Evolutionary conservation across 1,140 invertebrate species (phyloP).

Genomic region (Drosophila ercepeae): DNA sequence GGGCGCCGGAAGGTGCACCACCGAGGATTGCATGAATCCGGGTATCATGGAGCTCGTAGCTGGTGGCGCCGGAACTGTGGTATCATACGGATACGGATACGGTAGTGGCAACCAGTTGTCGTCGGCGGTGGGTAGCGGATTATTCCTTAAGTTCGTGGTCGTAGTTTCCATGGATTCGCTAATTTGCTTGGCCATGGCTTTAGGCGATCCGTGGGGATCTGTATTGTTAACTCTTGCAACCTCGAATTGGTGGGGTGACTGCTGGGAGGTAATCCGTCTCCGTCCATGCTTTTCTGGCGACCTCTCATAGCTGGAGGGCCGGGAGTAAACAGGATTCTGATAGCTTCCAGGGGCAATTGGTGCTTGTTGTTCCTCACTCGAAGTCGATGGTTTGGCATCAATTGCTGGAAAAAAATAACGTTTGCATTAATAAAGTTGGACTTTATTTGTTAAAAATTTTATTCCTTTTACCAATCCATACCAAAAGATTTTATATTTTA

Average conservation of each 20-base stretch:
- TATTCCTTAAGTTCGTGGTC: constrained; percentile 8
- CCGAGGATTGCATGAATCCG: constrained; percentile 31
- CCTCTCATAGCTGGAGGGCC: constrained; percentile 51
- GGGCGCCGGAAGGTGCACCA: constrained; percentile 10
- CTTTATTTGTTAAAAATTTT: too few species aligned
- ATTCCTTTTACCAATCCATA: too few species aligned
- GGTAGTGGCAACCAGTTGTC: constrained; percentile 68
- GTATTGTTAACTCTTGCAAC: constrained; percentile 38
- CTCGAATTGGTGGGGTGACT: constrained; percentile 24
- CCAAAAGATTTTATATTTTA: too few species aligned
- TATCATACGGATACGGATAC: constrained; percentile 67
- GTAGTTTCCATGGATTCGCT: constrained; percentile 65
- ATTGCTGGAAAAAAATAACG: constrained; percentile 7
- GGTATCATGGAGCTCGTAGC: constrained; percentile 20
- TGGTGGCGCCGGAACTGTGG: constrained; percentile 44
- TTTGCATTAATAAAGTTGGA: neutral
- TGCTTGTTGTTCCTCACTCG: constrained; percentile 42
- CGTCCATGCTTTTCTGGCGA: constrained; percentile 51
- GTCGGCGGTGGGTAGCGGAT: constrained; percentile 27
- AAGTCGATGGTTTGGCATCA: constrained; percentile 23
- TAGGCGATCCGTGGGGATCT: constrained; percentile 43
- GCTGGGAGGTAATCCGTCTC: constrained; percentile 28
- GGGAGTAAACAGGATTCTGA: constrained; percentile 16
- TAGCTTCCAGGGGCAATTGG: constrained; percentile 36
- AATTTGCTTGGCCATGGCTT: constrained; percentile 58